Evolutionary conservation across 1,140 invertebrate genomes (phyloP), one percentile per base, ranked within the genome.

Genomic region (Lutraria rhynchaena): DNA sequence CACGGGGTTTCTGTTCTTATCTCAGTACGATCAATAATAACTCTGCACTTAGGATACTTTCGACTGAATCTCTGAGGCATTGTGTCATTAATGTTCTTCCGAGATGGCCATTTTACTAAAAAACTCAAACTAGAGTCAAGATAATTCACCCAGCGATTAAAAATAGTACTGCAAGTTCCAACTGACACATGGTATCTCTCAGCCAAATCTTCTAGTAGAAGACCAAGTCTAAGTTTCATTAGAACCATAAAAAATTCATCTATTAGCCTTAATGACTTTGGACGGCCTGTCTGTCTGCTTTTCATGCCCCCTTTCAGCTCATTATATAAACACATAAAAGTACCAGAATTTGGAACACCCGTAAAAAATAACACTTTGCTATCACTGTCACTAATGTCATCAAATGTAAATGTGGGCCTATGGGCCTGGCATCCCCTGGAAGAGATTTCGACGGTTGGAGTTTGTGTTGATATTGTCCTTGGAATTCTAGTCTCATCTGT

Each of bases 11-110:
- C 37, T 13, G 70, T 85, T 19, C 37, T 44, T 1, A 88, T 67
- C 74, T 87, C 84, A 13, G 77, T 83, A 51, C 86, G 87, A 33
- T 84, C 77, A 37, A 83, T 41, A 22, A 81, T 81, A 9, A 81
- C 70, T 24, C 77, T 22, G 27, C 5, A 13, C 2, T 70, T 27
- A 22, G 65, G 65, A 51, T 13, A 70, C 27, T 70, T 70, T 1
- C 19, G 3, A 3, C 22, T 22, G 27, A 70, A 70, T 13, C 4
- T 15, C 24, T 51, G 9, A 22, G 41, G 41, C 65, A 70, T 70
- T 0, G 44, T 71, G 1, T 29, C 44, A 27, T 71, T 9, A 53
- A 53, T 53, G 22, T 53, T 3, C 0, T 1, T 29, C n/a, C 1
- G 5, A 22, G 22, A n/a, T 53, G 44, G 69, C 69, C 69, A 71